These are phyloP conservation scores for Acanthaster planci DNA, from an alignment of 35 echinoderm and acorn worm genomes.

Conservation along the genomic window DNA sequence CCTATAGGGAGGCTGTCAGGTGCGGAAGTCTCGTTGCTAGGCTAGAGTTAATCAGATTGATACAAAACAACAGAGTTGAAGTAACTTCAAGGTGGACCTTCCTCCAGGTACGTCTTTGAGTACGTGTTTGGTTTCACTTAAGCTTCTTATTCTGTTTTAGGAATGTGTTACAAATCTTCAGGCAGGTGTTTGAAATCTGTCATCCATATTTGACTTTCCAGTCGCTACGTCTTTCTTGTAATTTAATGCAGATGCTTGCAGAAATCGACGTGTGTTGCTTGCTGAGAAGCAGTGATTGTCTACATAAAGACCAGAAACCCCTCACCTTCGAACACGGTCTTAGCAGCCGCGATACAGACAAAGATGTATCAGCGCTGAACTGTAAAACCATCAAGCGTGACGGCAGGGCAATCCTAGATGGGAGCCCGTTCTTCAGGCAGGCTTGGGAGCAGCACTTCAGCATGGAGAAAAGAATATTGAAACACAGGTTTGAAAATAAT, in stretches of 20 bases:
- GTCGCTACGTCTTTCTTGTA: background rate
- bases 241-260: background rate
- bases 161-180: background rate
- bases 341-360: background rate
- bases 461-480: background rate
- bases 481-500: background rate
- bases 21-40: conserved; percentile 14
- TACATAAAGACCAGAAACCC: background rate
- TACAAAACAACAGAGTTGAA: background rate
- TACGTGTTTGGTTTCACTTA: background rate
- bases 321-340: background rate
- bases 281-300: background rate
- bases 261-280: background rate
- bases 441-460: background rate
- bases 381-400: background rate
- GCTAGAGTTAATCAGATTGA: background rate
- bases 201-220: background rate
- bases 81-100: background rate
- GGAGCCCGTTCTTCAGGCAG: background rate
- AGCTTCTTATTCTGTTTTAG: background rate
- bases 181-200: background rate
- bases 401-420: background rate
- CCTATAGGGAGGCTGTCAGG: background rate
- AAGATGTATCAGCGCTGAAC: background rate
- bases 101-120: conserved; percentile 4